Percentiles rank a stretch among this genome's conserved stretches.
Evolutionary conservation across 2,888 invertebrate species (phyloP).

Genomic region (Metopia argyrocephala): DNA sequence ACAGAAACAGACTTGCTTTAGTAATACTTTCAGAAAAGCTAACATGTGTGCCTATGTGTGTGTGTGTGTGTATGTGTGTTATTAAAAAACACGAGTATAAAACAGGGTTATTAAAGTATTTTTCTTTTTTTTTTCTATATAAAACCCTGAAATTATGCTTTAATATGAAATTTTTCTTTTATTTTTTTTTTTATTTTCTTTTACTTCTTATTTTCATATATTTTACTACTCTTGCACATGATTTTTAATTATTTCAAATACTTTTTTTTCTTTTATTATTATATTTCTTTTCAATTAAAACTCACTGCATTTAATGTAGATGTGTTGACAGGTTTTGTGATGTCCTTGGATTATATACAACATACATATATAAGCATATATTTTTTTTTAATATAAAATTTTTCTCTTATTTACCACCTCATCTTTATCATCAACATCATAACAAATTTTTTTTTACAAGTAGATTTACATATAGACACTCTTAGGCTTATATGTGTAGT

Average conservation of each 20-base stretch:
- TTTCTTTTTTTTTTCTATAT: conserved; percentile 1
- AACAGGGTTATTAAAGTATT: neutral
- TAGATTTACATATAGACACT: neutral
- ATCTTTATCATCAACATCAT: neutral
- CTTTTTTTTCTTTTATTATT: neutral
- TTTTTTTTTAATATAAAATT: neutral
- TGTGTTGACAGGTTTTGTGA: neutral
- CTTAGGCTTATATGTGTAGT: neutral
- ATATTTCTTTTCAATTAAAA: neutral
- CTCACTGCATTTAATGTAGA: neutral
- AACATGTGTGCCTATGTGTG: no score
- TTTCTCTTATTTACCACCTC: neutral
- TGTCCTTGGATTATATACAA: neutral
- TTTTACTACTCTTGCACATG: neutral
- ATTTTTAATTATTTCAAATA: neutral
- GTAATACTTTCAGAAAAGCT: no score
- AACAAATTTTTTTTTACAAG: neutral
- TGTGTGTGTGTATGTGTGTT: neutral
- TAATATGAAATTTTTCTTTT: neutral
- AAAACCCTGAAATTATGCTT: conserved; percentile 36
- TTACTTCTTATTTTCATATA: neutral
- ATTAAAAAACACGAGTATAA: no score
- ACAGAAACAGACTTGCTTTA: neutral
- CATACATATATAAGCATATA: no score
- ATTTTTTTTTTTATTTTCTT: neutral